phyloP scores from a whole-genome alignment of 2,113 vertebrate genomes.

The Chroicocephalus ridibundus region DNA sequence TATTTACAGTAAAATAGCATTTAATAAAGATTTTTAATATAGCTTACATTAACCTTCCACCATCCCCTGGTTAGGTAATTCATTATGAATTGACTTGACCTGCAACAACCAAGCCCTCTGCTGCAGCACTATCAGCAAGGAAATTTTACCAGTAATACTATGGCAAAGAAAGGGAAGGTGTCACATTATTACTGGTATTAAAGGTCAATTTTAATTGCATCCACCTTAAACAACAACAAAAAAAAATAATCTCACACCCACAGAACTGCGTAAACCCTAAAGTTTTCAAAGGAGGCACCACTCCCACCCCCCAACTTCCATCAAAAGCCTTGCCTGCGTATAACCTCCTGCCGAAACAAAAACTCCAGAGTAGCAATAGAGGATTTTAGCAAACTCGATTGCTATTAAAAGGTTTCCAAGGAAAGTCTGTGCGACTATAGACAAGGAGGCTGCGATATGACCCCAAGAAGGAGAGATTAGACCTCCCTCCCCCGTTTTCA shows the following conservation, averaged over 20 bases:
- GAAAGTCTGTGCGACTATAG: not conserved
- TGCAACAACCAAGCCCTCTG: conserved; percentile 65
- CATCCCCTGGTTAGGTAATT: conserved; percentile 39
- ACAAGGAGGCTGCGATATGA: not conserved
- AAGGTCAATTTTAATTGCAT: conserved; percentile 58
- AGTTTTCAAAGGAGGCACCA: conserved; percentile 41
- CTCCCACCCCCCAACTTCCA: conserved; percentile 42
- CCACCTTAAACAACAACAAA: not conserved
- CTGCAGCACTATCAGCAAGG: conserved; percentile 48
- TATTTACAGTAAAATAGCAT: not conserved
- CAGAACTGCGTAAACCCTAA: conserved; percentile 28
- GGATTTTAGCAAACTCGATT: not conserved
- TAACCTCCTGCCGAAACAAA: not conserved
- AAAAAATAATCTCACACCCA: not conserved
- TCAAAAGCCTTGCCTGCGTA: not conserved
- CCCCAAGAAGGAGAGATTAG: not conserved
- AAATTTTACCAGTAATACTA: conserved; percentile 6
- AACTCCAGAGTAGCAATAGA: not conserved
- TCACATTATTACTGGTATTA: conserved; percentile 37
- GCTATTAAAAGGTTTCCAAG: not conserved
- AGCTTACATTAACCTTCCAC: conserved; percentile 15
- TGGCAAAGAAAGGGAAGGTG: conserved; percentile 38
- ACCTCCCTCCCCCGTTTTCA: conserved; percentile 31
- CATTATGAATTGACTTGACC: conserved; percentile 60
- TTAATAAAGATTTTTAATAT: conserved; percentile 28